Percentiles rank a stretch among this genome's conserved stretches.
These are phyloP conservation scores for Semibalanus balanoides DNA, from an alignment of 1,140 invertebrate species.

Conservation along the genomic window DNA sequence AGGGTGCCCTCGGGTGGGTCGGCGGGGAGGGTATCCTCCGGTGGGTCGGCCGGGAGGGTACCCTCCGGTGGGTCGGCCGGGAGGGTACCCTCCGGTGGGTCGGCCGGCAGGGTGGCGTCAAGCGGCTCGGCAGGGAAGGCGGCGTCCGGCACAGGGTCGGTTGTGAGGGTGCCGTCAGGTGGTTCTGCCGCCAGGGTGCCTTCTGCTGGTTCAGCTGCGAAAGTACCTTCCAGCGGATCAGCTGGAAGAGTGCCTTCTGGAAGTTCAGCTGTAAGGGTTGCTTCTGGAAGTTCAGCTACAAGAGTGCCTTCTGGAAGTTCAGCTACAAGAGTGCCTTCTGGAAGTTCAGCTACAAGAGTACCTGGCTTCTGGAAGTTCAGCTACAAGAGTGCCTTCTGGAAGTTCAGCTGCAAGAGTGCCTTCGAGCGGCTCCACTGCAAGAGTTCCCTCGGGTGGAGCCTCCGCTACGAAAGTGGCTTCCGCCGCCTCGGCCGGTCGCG, in stretches of 20 bases:
- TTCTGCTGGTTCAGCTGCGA: background rate
- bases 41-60: background rate
- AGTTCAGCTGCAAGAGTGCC: no score
- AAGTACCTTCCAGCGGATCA: background rate
- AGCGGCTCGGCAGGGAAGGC: background rate
- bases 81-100: background rate
- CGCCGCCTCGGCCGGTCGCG: no score
- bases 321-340: no score
- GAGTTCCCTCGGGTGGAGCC: no score
- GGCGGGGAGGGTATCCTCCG: background rate
- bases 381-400: background rate
- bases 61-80: background rate
- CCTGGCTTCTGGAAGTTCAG: background rate
- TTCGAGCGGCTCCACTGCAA: no score
- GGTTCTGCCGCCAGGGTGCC: background rate
- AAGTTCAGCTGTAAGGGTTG: no score
- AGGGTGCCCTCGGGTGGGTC: background rate
- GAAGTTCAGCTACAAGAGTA: no score
- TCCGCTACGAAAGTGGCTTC: no score
- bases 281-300: no score
- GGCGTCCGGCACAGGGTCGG: no score
- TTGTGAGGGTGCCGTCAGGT: no score
- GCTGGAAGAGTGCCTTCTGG: background rate
- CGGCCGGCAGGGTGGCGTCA: background rate
- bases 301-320: no score